Conservation (phyloP, 2,888 invertebrate species). For the Agrochola macilenta region DNA sequence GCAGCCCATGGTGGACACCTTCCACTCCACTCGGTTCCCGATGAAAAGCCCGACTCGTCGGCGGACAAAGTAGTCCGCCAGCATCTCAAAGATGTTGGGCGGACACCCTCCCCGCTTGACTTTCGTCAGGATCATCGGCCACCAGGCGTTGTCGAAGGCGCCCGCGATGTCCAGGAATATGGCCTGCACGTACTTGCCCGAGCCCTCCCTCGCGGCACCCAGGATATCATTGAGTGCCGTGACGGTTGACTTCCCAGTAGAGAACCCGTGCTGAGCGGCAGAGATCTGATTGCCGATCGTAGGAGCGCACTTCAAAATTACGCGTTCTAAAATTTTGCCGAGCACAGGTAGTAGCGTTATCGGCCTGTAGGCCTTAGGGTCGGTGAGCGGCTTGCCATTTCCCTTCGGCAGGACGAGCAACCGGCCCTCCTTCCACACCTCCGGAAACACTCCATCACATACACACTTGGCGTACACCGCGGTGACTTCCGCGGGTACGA, state of each 20-base stretch:
- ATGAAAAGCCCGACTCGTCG: conserved; percentile 49
- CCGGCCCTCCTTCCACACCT: conserved; percentile 60
- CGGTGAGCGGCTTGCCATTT: conserved; percentile 49
- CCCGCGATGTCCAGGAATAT: conserved; percentile 70
- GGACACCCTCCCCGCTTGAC: conserved; percentile 50
- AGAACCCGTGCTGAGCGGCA: conserved; percentile 67
- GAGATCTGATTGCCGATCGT: conserved; percentile 41
- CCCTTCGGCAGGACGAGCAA: conserved; percentile 62
- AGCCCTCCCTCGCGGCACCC: background rate
- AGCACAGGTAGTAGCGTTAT: conserved; percentile 67
- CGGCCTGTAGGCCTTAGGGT: conserved; percentile 65
- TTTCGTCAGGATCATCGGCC: conserved; percentile 70
- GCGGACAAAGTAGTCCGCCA: conserved; percentile 61
- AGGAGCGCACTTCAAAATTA: conserved; percentile 57
- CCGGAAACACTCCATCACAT: conserved; percentile 57
- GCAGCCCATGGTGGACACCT: conserved; percentile 54
- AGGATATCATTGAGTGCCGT: conserved; percentile 58
- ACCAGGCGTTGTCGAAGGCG: conserved; percentile 73
- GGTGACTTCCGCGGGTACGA: conserved; percentile 6
- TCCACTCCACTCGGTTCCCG: conserved; percentile 44
- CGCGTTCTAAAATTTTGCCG: conserved; percentile 67
- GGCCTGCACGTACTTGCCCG: conserved; percentile 56
- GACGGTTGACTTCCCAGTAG: conserved; percentile 60
- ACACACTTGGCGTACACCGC: conserved; percentile 28
- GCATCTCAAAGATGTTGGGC: conserved; percentile 60